Conservation (phyloP, 1,140 invertebrate genomes). For the Rhagoletis zephyria region DNA sequence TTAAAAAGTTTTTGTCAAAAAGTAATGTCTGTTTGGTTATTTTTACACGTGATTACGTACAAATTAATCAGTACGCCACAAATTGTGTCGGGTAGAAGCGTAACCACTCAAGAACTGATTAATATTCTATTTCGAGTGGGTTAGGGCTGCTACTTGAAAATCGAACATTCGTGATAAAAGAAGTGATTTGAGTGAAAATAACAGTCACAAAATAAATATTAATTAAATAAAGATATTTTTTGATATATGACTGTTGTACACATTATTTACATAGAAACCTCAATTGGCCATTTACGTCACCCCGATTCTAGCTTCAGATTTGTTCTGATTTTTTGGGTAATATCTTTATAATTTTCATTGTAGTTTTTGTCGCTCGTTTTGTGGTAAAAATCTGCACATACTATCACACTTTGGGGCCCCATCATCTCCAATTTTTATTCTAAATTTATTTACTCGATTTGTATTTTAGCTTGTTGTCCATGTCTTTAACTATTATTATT, state of each 20-base stretch:
- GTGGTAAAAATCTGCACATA: not conserved
- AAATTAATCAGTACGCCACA: not conserved
- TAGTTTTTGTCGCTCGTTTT: not conserved
- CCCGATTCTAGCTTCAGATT: not conserved
- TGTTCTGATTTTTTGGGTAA: not conserved
- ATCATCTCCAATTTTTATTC: not conserved
- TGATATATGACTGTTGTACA: too few relatives aligned
- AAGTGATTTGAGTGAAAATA: too few relatives aligned
- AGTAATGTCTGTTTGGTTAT: too few relatives aligned
- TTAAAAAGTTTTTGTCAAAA: too few relatives aligned
- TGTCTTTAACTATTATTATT: not conserved
- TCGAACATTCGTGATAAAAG: too few relatives aligned
- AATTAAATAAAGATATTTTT: too few relatives aligned
- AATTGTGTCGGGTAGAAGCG: not conserved
- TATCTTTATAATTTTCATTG: not conserved
- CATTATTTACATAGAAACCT: not conserved
- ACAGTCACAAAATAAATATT: too few relatives aligned
- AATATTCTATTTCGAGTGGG: too few relatives aligned
- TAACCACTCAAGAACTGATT: not conserved
- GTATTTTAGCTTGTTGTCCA: too few relatives aligned
- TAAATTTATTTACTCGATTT: too few relatives aligned
- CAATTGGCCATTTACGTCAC: not conserved
- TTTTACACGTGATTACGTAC: not conserved
- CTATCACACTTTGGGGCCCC: not conserved
- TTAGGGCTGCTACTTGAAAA: too few relatives aligned